Evolutionary conservation across 2,888 invertebrate species (phyloP).

Genomic region (Unio delphinus): DNA sequence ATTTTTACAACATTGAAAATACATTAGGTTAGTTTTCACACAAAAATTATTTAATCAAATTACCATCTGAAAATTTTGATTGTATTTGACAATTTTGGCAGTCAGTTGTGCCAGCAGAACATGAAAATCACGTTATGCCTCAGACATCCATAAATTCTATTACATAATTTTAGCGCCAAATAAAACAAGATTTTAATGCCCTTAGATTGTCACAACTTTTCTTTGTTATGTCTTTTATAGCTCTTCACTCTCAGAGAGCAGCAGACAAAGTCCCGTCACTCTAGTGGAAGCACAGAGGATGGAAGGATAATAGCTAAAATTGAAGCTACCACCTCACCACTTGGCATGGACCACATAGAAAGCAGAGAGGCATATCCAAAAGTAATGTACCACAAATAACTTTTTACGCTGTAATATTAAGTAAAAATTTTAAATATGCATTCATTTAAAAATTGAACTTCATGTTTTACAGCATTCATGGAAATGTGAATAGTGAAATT

Average conservation of each 20-base stretch:
- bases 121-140: too few species aligned
- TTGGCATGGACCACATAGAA: constrained; percentile 21
- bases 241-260: constrained; percentile 68
- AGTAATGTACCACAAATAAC: constrained; percentile 23
- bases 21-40: too few species aligned
- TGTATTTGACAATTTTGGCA: too few species aligned
- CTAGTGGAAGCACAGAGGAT: constrained; percentile 66
- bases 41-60: too few species aligned
- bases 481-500: not conserved
- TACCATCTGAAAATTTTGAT: too few species aligned
- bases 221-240: constrained; percentile 38
- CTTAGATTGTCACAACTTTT: too few species aligned
- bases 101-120: too few species aligned
- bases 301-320: constrained; percentile 47
- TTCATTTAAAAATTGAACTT: not conserved
- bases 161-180: too few species aligned
- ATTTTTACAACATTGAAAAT: too few species aligned
- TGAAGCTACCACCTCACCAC: constrained; percentile 35
- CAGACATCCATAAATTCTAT: too few species aligned
- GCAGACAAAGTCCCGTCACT: constrained; percentile 66
- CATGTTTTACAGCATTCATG: not conserved
- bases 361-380: constrained; percentile 55
- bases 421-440: not conserved
- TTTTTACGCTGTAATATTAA: not conserved
- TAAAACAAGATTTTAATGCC: too few species aligned